These are phyloP conservation scores for Dendroctonus valens DNA, from an alignment of 1,140 invertebrate species.

Conservation along the genomic window DNA sequence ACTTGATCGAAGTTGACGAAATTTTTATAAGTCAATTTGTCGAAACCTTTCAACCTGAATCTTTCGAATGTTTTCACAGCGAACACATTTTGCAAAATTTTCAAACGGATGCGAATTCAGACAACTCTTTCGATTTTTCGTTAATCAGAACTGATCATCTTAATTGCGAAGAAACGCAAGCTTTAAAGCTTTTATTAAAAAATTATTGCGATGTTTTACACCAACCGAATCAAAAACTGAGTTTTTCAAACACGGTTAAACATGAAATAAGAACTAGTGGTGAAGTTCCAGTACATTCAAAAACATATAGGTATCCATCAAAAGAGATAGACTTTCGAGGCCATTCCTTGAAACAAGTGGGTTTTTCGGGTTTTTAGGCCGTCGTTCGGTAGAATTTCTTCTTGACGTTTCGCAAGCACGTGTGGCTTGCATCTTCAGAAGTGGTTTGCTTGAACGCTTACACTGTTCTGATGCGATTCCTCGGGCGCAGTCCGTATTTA, in stretches of 20 bases:
- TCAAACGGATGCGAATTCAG: neutral
- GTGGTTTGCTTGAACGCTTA: no score
- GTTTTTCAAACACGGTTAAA: constrained; percentile 20
- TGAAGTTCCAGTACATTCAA: constrained; percentile 21
- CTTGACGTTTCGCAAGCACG: no score
- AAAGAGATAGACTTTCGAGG: no score
- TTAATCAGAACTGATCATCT: constrained; percentile 26
- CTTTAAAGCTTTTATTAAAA: constrained; percentile 9
- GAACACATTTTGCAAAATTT: neutral
- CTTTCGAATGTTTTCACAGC: neutral
- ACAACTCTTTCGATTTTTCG: constrained; percentile 4
- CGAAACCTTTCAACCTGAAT: neutral
- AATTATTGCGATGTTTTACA: constrained; percentile 25
- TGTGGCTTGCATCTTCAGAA: no score
- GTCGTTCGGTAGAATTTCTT: no score
- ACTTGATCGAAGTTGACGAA: neutral
- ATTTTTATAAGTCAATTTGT: neutral
- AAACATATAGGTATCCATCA: constrained; percentile 31
- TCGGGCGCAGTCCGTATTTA: no score
- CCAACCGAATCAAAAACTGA: constrained; percentile 17
- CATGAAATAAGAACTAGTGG: constrained; percentile 26
- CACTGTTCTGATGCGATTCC: no score
- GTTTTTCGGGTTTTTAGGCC: no score
- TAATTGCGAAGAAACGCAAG: constrained; percentile 28
- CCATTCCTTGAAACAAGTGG: no score